Base-by-base conservation (phyloP, 1,140 invertebrate species). In the Ips nitidus region DNA sequence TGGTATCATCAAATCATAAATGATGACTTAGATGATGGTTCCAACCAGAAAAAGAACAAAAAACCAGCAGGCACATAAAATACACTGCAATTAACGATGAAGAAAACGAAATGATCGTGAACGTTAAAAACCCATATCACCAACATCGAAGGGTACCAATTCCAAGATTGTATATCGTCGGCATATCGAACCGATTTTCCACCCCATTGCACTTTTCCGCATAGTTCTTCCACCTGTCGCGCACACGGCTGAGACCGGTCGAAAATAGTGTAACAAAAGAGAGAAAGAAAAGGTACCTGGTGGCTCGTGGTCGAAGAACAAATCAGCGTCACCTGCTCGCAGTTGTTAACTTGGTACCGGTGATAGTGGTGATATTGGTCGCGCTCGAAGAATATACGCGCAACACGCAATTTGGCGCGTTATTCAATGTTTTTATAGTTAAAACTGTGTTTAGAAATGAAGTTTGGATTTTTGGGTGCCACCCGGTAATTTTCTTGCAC, bases 231-330 rank as follows among this genome's bases (percentile, higher is more conserved):
- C 71, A 72, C 71, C 66, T 72, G 71, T 69, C 66, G 57, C 52
- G n/a, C 36, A 50, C 45, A 22, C 45, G 45, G n/a, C 5, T 52
- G 47, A 56, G 42, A 58, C 71, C 65, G 67, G 71, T 69, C 57
- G 61, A 68, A n/a, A 71, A 58, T 62, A 70, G 5, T 59, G 39
- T 50, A 70, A 64, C 68, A 70, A 64, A 64, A 64, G 61, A 61
- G 70, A 71, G 70, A 66, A 66, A 69, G 71, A 72, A 66, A 69
- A 69, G 66, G 61, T 59, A 56, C 37, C 37, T 7, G n/a, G 52
- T 60, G 71, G 67, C 67, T 72, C 71, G 71, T 69, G 71, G 62
- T 64, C 60, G 70, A 68, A 56, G 52, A 64, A 70, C 68, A 57
- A 70, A 70, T 64, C 37, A 50, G 42, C 60, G 58, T 64, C 67